These are phyloP conservation scores for Drosophila tristis DNA, from an alignment of 1,140 invertebrate species.

Conservation along the genomic window DNA sequence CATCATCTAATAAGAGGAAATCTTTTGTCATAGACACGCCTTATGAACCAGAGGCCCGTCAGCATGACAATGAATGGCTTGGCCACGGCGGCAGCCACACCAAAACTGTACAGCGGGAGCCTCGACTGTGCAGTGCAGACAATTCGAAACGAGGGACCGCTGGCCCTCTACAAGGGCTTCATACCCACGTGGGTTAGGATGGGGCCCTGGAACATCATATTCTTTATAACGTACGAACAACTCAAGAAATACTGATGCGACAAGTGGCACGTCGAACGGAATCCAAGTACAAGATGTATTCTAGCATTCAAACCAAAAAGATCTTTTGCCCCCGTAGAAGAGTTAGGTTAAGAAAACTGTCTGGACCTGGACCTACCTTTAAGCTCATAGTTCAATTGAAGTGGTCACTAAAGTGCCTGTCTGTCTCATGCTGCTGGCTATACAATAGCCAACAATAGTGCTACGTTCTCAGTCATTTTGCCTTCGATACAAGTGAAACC, in stretches of 20 bases:
- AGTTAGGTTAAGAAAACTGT: conserved; percentile 4
- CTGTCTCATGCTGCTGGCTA: conserved; percentile 48
- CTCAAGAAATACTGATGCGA: conserved; percentile 87
- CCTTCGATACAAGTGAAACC: conserved; percentile 25
- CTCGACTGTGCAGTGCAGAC: conserved; percentile 93
- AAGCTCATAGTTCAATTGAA: conserved; percentile 37
- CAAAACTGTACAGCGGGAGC: conserved; percentile 92
- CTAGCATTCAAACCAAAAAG: conserved; percentile 69
- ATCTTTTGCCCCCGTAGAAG: conserved; percentile 15
- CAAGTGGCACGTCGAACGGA: conserved; percentile 9
- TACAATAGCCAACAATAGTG: conserved; percentile 44
- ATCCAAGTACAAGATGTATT: conserved; percentile 65
- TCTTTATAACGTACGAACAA: conserved; percentile 98
- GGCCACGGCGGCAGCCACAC: conserved; percentile 79
- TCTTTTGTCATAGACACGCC: conserved; percentile 88
- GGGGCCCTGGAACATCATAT: conserved; percentile 99
- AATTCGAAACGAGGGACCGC: conserved; percentile 88
- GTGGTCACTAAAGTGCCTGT: conserved; percentile 45
- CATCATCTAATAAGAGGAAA: not conserved
- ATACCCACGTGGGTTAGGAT: conserved; percentile 97
- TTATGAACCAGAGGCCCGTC: conserved; percentile 94
- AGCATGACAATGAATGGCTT: conserved; percentile 85
- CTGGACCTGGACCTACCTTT: conserved; percentile 35
- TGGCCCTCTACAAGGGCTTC: conserved; percentile 97
- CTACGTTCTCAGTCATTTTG: conserved; percentile 20